Percentiles rank a stretch among this genome's conserved stretches.
Evolutionary conservation across 2,888 invertebrate genomes (phyloP).

Genomic region (Polymixis flavicincta): DNA sequence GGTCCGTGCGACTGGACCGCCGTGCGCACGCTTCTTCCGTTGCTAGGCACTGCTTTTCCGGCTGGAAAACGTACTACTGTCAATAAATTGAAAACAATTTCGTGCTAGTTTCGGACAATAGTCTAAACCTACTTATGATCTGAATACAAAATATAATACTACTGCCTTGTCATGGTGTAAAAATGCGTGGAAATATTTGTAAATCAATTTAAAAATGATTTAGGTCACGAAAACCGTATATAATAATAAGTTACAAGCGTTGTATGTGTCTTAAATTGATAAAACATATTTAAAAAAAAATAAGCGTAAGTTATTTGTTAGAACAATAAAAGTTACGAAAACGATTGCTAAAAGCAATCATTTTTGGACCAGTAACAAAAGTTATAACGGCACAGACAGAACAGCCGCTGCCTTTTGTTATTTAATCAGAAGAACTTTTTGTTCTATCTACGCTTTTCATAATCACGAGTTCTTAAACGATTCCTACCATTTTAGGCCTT

Average conservation of each 20-base stretch:
- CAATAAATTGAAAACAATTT: not conserved
- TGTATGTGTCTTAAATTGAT: not conserved
- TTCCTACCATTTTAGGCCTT: not conserved
- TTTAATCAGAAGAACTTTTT: not conserved
- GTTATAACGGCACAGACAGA: not conserved
- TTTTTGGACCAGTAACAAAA: conserved; percentile 10
- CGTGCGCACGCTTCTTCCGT: conserved; percentile 81
- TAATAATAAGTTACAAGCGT: not conserved
- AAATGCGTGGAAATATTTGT: not conserved
- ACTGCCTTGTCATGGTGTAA: not conserved
- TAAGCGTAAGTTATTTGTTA: not conserved
- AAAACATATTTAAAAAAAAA: not conserved
- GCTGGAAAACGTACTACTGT: conserved; percentile 66
- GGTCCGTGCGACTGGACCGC: conserved; percentile 91
- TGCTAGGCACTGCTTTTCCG: conserved; percentile 86
- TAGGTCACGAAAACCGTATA: not conserved
- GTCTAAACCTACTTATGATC: not conserved
- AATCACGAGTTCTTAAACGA: not conserved
- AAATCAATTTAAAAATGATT: not conserved
- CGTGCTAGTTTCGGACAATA: not conserved
- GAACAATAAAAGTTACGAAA: not conserved
- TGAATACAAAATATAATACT: not conserved
- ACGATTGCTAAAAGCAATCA: conserved; percentile 13
- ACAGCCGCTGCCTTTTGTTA: conserved; percentile 6
- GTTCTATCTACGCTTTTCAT: conserved; percentile 8